phyloP scores from a whole-genome alignment of 2,888 invertebrate genomes.

The Ptilodon capucinus region DNA sequence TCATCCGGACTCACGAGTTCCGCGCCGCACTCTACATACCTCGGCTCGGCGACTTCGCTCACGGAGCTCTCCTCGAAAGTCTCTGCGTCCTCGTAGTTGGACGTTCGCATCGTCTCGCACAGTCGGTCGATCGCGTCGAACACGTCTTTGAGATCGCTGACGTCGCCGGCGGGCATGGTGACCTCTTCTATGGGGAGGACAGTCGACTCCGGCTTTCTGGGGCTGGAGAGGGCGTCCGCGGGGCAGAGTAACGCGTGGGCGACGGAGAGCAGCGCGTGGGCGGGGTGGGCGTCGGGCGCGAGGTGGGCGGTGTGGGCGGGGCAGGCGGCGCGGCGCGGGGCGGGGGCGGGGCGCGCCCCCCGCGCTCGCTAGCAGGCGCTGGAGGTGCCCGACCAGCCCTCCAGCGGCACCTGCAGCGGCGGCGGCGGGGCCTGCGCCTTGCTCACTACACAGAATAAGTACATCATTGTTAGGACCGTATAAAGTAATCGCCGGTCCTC shows the following conservation, averaged over 20 bases:
- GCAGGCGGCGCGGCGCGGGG: constrained; percentile 10
- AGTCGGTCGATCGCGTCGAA: constrained; percentile 77
- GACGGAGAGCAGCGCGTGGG: constrained; percentile 46
- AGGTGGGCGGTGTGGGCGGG: constrained; percentile 55
- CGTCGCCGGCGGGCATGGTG: constrained; percentile 54
- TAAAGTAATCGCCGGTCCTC: background rate
- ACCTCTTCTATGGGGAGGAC: constrained; percentile 59
- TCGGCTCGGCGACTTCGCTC: constrained; percentile 8
- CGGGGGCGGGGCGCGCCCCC: constrained; percentile 59
- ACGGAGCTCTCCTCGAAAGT: background rate
- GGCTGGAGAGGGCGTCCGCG: constrained; percentile 50
- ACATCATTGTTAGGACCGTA: constrained; percentile 3
- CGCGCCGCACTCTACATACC: constrained; percentile 25
- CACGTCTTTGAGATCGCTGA: constrained; percentile 72
- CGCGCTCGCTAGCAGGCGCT: constrained; percentile 78
- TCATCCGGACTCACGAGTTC: constrained; percentile 51
- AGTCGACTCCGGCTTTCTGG: constrained; percentile 14
- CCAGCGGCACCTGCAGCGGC: constrained; percentile 81
- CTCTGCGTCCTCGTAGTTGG: constrained; percentile 45
- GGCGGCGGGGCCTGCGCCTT: constrained; percentile 85
- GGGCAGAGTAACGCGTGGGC: constrained; percentile 67
- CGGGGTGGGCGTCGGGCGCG: constrained; percentile 42
- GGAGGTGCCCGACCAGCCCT: constrained; percentile 81
- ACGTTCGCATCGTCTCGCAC: constrained; percentile 75
- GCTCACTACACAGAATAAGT: constrained; percentile 60